Evolutionary conservation across 2,888 invertebrate species (phyloP), one percentile per base, ranked within the genome.

Genomic region (Masnerella sp.): DNA sequence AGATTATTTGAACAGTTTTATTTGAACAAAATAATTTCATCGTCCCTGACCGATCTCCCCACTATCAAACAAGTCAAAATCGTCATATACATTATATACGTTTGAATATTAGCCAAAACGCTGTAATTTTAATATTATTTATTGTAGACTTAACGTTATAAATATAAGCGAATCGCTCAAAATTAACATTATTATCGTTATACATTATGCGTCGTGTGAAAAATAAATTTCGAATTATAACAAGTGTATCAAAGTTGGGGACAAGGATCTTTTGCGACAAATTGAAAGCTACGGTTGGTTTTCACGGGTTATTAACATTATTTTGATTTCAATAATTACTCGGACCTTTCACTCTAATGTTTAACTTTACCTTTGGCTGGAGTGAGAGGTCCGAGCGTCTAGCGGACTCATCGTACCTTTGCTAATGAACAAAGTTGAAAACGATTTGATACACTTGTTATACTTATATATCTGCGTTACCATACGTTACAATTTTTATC

Each of bases 201-300:
- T 58, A 67, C 51, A 17, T 68, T 51, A 67, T 75, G 58, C 56
- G 40, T 77, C 67, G 61, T 79, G 78, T 77, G 76, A 81, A 81
- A 83, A 82, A 81, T 81, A 79, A 82, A 79, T 76, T 75, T 77
- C 18, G 51, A 76, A 74, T 15, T 22, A 36, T 25, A 42, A 25
- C 11, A 42, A 12, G 18, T 22, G 11, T 28, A 22, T 20, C 47
- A n/a, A 28, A 56, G 14, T 42, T 22, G 54, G 64, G 7, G 14
- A 22, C 17, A 7, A 32, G n/a, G 32, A 32, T 32, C 11, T 9
- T 32, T 32, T 11, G 32, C 7, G 9, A 5, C 8, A 11, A 32
- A 32, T 32, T 32, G n/a, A 8, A 32, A 32, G 11, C 11, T 22
- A 7, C 22, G 22, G 4, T 22, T 3, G 22, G 3, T 22, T 7